phyloP scores from a whole-genome alignment of 2,797 vertebrate genomes.

The Echeneis naucrates region DNA sequence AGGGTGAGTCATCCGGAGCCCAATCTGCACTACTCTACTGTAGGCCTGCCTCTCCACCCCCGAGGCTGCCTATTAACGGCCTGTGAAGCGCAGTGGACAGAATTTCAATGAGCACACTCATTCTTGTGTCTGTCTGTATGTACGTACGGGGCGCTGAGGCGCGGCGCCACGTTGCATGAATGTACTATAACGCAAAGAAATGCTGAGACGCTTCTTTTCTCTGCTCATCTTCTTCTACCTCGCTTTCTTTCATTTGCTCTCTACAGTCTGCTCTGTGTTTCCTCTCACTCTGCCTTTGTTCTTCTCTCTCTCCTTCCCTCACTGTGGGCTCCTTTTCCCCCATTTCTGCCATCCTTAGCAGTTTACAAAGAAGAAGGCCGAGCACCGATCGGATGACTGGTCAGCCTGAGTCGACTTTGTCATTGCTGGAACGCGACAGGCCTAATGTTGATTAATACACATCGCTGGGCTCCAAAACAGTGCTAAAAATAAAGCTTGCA shows the following conservation, averaged over 20 bases:
- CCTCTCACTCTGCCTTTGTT: too few species aligned
- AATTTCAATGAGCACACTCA: slow-evolving; percentile 77
- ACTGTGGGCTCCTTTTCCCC: slow-evolving; percentile 58
- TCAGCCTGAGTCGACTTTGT: slow-evolving; percentile 78
- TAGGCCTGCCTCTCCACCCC: slow-evolving; percentile 72
- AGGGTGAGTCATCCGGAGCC: slow-evolving; percentile 72
- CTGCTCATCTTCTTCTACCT: slow-evolving; percentile 54
- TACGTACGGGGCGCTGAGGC: slow-evolving; percentile 36
- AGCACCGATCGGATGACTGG: slow-evolving; percentile 73
- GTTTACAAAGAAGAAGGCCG: slow-evolving; percentile 73
- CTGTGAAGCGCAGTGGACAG: slow-evolving; percentile 70
- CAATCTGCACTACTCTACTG: slow-evolving; percentile 68
- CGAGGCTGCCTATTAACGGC: slow-evolving; percentile 73
- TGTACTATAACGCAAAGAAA: slow-evolving; percentile 57
- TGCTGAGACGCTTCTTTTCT: slow-evolving; percentile 71
- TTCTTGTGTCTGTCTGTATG: slow-evolving; percentile 60
- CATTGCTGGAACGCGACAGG: slow-evolving; percentile 76
- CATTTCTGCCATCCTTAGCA: slow-evolving; percentile 76
- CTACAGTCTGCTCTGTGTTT: slow-evolving; percentile 32
- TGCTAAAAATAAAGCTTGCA: slow-evolving; percentile 83
- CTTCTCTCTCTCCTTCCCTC: slow-evolving; percentile 44
- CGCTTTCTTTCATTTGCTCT: slow-evolving; percentile 67
- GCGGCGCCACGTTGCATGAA: slow-evolving; percentile 41
- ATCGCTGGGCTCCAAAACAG: slow-evolving; percentile 78
- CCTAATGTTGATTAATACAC: slow-evolving; percentile 83